Percentiles rank a stretch among this genome's conserved stretches.
phyloP scores from a whole-genome alignment of 2,888 invertebrate species.

The Phyllotreta cruciferae region DNA sequence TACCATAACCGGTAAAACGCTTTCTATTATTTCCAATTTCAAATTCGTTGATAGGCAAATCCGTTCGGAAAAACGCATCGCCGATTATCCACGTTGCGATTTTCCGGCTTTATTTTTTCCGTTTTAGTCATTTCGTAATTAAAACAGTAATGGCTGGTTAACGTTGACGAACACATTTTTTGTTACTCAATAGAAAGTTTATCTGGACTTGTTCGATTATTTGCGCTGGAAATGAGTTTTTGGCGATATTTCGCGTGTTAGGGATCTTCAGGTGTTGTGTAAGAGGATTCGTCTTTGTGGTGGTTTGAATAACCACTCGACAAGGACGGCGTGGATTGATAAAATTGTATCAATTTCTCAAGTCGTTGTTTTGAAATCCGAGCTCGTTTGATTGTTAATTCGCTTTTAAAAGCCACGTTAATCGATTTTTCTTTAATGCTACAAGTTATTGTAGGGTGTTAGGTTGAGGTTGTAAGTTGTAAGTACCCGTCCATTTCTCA shows the following conservation, averaged over 20 bases:
- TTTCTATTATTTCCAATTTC: slow-evolving; percentile 25
- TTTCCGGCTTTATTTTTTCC: background rate
- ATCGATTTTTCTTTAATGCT: too few species aligned
- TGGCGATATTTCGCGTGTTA: background rate
- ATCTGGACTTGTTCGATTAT: background rate
- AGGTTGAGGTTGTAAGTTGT: background rate
- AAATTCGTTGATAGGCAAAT: slow-evolving; percentile 12
- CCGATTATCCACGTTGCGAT: background rate
- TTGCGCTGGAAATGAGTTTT: background rate
- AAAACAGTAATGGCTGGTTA: slow-evolving; percentile 17
- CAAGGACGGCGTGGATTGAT: slow-evolving; percentile 25
- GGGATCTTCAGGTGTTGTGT: background rate
- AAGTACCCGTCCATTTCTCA: slow-evolving; percentile 24
- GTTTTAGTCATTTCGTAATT: slow-evolving; percentile 8
- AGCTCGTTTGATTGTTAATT: background rate
- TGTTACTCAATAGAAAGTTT: slow-evolving; percentile 15
- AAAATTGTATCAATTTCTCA: slow-evolving; percentile 8
- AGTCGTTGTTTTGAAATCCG: slow-evolving; percentile 3
- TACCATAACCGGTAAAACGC: slow-evolving; percentile 26
- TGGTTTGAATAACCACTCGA: background rate
- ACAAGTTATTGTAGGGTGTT: too few species aligned
- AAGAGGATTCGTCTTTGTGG: slow-evolving; percentile 2
- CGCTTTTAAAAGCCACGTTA: background rate
- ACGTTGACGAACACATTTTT: slow-evolving; percentile 13
- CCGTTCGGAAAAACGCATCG: background rate